Conservation (phyloP, 92 coral and sea anemone genomes). For the Palythoa heliodiscus region DNA sequence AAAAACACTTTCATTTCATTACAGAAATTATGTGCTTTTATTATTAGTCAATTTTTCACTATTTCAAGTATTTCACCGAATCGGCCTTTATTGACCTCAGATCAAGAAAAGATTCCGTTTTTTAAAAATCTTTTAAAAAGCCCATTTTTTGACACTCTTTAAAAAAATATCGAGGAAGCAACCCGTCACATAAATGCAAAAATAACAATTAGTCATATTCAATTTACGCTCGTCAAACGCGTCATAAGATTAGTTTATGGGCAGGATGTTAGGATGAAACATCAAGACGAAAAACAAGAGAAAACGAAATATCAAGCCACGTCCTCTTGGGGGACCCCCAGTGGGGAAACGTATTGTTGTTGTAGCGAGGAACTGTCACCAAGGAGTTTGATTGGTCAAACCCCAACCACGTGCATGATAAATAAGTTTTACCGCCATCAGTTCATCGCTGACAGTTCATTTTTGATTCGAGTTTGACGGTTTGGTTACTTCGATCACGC, state of each 20-base stretch:
- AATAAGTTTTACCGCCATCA: conserved; percentile 93
- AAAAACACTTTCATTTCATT: conserved; percentile 37
- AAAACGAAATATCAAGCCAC: conserved; percentile 14
- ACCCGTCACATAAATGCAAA: conserved; percentile 33
- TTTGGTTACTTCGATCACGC: conserved; percentile 50
- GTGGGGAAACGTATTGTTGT: conserved; percentile 36
- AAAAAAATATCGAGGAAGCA: conserved; percentile 32
- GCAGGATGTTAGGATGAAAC: conserved; percentile 41
- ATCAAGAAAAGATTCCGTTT: neutral
- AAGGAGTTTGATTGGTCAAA: conserved; percentile 43
- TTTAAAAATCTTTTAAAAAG: neutral
- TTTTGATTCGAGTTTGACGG: conserved; percentile 97
- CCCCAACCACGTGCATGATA: conserved; percentile 92
- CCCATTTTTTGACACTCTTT: conserved; percentile 6
- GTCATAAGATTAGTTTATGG: conserved; percentile 39
- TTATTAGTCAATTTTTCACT: conserved; percentile 24
- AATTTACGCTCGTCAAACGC: conserved; percentile 46
- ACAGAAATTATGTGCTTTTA: conserved; percentile 27
- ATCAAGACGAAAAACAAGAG: conserved; percentile 18
- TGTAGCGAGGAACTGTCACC: conserved; percentile 29
- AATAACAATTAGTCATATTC: conserved; percentile 39
- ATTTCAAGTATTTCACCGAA: neutral
- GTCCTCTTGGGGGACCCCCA: conserved; percentile 41
- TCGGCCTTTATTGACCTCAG: conserved; percentile 18
- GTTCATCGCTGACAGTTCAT: conserved; percentile 89